Evolutionary conservation across 2,888 invertebrate species (phyloP).

Genomic region (Clusia tigrina): DNA sequence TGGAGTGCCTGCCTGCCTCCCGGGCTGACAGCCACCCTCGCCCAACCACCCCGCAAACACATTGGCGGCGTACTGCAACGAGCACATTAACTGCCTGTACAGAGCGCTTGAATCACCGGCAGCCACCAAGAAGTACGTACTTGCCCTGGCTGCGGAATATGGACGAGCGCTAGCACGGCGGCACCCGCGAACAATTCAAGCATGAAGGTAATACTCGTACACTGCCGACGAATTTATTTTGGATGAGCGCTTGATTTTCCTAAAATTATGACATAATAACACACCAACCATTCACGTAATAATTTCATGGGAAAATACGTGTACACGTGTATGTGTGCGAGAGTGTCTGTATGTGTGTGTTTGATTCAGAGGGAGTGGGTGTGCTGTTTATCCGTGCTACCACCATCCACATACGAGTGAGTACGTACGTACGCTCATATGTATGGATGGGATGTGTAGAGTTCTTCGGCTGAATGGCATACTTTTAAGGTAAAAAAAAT

Average conservation of each 20-base stretch:
- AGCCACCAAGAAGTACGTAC: no score
- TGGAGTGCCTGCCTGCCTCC: neutral
- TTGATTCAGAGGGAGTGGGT: no score
- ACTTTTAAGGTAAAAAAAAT: no score
- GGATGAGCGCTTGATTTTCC: slow-evolving; percentile 53
- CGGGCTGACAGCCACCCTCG: neutral
- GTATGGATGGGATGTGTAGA: no score
- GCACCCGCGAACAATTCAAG: slow-evolving; percentile 47
- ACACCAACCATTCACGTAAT: slow-evolving; percentile 16
- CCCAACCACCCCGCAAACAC: neutral
- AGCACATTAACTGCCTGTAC: neutral
- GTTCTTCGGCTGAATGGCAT: no score
- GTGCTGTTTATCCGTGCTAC: no score
- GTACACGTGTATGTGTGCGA: neutral
- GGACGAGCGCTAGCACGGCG: slow-evolving; percentile 23
- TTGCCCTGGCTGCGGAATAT: neutral
- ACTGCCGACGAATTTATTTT: slow-evolving; percentile 51
- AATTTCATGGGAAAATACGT: neutral
- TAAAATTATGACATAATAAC: slow-evolving; percentile 58
- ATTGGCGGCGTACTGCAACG: neutral
- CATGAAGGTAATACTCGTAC: slow-evolving; percentile 48
- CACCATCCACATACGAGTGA: no score
- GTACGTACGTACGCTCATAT: no score
- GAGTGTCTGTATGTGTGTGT: neutral
- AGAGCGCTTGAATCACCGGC: neutral